Conservation (phyloP, 2,797 vertebrate genomes). For the Sebastes oblongus region DNA sequence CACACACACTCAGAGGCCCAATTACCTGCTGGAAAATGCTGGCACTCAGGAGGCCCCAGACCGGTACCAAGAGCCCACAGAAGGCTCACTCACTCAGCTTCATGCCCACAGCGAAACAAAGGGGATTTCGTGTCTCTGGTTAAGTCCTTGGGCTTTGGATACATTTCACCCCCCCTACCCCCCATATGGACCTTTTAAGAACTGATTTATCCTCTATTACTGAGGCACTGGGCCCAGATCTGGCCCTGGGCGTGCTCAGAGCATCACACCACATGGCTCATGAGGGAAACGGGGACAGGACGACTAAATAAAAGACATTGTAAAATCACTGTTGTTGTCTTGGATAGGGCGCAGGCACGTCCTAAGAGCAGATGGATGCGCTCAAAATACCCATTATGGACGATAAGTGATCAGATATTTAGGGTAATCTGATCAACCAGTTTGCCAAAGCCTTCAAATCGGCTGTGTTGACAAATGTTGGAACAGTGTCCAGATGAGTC, state of each 20-base stretch:
- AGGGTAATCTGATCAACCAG: slow-evolving; percentile 61
- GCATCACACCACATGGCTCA: slow-evolving; percentile 47
- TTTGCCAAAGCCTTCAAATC: slow-evolving; percentile 51
- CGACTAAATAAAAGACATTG: slow-evolving; percentile 56
- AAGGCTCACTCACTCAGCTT: slow-evolving; percentile 51
- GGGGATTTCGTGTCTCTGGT: slow-evolving; percentile 77
- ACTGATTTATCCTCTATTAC: slow-evolving; percentile 80
- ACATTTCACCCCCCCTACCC: slow-evolving; percentile 53
- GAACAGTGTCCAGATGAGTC: slow-evolving; percentile 23
- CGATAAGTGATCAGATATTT: slow-evolving; percentile 56
- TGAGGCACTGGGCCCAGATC: slow-evolving; percentile 58
- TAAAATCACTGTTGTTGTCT: slow-evolving; percentile 42
- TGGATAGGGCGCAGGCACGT: slow-evolving; percentile 8
- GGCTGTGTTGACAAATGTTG: slow-evolving; percentile 31
- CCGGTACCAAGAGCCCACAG: slow-evolving; percentile 58
- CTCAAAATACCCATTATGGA: slow-evolving; percentile 47
- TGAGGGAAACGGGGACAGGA: slow-evolving; percentile 60
- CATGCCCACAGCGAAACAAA: slow-evolving; percentile 77
- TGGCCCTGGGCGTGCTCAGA: slow-evolving; percentile 62
- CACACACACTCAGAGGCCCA: slow-evolving; percentile 45
- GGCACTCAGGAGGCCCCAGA: slow-evolving; percentile 57
- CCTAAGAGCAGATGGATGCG: slow-evolving; percentile 54
- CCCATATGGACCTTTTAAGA: slow-evolving; percentile 75
- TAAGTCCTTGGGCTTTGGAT: slow-evolving; percentile 76
- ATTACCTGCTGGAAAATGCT: slow-evolving; percentile 76